Evolutionary conservation across 2,888 invertebrate species (phyloP).

Genomic region (Polyommatus iphigenia): DNA sequence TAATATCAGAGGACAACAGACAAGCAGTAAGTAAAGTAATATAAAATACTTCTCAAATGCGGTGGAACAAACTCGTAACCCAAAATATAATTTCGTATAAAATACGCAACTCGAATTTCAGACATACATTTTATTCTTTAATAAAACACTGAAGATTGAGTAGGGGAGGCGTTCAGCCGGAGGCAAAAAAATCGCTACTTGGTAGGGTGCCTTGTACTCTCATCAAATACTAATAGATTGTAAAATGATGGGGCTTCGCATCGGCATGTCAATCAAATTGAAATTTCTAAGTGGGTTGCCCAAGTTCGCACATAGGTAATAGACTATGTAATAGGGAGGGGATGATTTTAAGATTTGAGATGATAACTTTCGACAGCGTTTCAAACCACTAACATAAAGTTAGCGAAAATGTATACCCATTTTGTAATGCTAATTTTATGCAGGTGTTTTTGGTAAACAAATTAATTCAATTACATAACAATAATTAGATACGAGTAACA

Average conservation of each 20-base stretch:
- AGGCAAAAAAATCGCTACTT: constrained; percentile 63
- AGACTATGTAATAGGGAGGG: constrained; percentile 7
- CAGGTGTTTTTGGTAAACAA: neutral
- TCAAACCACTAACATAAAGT: neutral
- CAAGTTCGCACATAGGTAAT: neutral
- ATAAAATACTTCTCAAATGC: neutral
- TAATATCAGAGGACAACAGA: neutral
- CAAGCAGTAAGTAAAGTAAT: neutral
- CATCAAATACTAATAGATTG: constrained; percentile 65
- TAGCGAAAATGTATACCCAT: neutral
- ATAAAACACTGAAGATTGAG: constrained; percentile 46
- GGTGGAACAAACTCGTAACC: neutral
- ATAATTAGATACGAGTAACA: constrained; percentile 3
- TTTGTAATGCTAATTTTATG: neutral
- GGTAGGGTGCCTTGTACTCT: constrained; percentile 27
- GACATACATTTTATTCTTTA: constrained; percentile 27
- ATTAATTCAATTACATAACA: neutral
- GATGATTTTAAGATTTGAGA: constrained; percentile 3
- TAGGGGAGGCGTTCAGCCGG: constrained; percentile 51
- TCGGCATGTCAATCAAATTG: constrained; percentile 30
- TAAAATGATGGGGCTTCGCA: constrained; percentile 57
- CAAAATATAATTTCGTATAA: constrained; percentile 19
- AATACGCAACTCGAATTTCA: constrained; percentile 20
- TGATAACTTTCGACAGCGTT: neutral
- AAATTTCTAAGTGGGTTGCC: constrained; percentile 28